These are phyloP conservation scores for Zelleria hepariella DNA, from an alignment of 2,888 invertebrate genomes.

Conservation along the genomic window DNA sequence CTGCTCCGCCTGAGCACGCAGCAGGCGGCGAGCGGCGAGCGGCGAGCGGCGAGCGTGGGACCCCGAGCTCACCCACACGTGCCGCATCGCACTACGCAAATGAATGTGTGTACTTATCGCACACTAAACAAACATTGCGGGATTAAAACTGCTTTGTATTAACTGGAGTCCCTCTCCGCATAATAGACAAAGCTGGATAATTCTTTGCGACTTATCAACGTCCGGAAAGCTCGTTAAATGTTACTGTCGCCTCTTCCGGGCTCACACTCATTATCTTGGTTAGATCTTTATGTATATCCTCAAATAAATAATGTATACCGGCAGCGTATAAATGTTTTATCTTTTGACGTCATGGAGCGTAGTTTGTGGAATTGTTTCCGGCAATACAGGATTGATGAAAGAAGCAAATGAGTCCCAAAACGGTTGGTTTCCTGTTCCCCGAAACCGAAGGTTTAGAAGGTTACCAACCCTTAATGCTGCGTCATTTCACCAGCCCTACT, in stretches of 20 bases:
- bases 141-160: neutral
- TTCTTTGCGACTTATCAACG: constrained; percentile 5
- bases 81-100: neutral
- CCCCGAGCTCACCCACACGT: neutral
- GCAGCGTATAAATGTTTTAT: neutral
- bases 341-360: neutral
- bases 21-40: neutral
- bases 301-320: neutral
- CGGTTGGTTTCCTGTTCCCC: neutral
- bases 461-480: neutral
- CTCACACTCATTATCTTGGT: constrained; percentile 1
- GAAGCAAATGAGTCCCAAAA: neutral
- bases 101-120: neutral
- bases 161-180: neutral
- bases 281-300: constrained; percentile 1
- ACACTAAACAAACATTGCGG: neutral
- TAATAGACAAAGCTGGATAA: neutral
- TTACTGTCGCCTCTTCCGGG: constrained; percentile 1
- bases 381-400: neutral
- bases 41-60: neutral
- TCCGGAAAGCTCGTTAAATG: constrained; percentile 2
- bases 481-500: neutral
- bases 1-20: neutral
- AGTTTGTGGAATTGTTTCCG: neutral
- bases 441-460: neutral